Conservation (phyloP, 2,888 invertebrate species). For the Drosophila neonasuta region DNA sequence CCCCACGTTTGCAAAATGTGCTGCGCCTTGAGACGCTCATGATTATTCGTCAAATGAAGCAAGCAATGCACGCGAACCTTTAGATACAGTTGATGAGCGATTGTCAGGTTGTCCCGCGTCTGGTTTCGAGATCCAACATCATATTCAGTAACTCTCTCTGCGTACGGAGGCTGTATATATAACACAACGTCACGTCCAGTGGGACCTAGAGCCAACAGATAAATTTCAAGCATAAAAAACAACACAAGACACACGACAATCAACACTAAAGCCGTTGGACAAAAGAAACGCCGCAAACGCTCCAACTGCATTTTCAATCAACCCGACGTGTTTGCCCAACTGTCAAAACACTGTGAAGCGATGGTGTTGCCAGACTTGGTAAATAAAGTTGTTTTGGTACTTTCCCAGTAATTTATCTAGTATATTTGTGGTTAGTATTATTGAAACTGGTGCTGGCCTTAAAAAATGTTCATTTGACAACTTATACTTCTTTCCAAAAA, state of each 20-base stretch:
- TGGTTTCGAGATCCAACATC: conserved; percentile 32
- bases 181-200: conserved; percentile 6
- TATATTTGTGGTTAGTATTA: neutral
- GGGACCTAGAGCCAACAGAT: conserved; percentile 1
- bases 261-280: neutral
- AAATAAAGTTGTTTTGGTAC: neutral
- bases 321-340: neutral
- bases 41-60: conserved; percentile 95
- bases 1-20: conserved; percentile 98
- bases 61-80: conserved; percentile 95
- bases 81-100: conserved; percentile 87
- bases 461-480: neutral
- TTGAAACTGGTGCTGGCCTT: neutral
- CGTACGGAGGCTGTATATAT: conserved; percentile 39
- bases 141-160: conserved; percentile 21
- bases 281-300: neutral
- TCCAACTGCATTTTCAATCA: conserved; percentile 4
- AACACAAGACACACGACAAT: neutral
- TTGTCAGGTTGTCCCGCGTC: conserved; percentile 55
- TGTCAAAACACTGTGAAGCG: conserved; percentile 1
- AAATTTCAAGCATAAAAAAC: conserved; percentile 12
- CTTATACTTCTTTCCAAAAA: no score
- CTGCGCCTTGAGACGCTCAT: conserved; percentile 91
- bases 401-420: neutral
- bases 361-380: conserved; percentile 18